Percentiles rank a stretch among this genome's conserved stretches.
These are phyloP conservation scores for Sebastes iracundus DNA, from an alignment of 2,797 vertebrate species.

Conservation along the genomic window DNA sequence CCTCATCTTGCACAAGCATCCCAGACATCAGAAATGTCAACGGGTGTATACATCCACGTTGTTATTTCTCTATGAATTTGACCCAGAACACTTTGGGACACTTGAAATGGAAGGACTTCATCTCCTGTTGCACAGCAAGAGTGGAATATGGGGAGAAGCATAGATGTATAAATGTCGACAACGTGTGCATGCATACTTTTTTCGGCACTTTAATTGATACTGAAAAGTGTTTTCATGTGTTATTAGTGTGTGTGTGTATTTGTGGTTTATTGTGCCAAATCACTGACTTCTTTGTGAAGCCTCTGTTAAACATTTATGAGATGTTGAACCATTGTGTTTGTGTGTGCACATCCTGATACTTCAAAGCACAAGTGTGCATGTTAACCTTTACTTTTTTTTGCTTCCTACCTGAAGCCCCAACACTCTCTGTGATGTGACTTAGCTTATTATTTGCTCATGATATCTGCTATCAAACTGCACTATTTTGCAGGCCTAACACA, in stretches of 20 bases:
- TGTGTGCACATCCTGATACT: conserved; percentile 58
- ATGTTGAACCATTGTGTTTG: conserved; percentile 85
- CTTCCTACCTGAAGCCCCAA: conserved; percentile 34
- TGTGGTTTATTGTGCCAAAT: conserved; percentile 83
- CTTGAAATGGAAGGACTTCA: conserved; percentile 87
- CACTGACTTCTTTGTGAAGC: conserved; percentile 91
- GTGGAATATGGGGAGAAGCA: conserved; percentile 77
- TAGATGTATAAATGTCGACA: conserved; percentile 6
- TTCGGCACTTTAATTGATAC: conserved; percentile 10
- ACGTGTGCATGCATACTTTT: neutral
- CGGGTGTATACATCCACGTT: conserved; percentile 82
- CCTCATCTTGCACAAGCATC: conserved; percentile 86
- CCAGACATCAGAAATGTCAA: conserved; percentile 86
- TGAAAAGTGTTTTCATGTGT: conserved; percentile 16
- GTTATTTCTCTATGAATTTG: conserved; percentile 90
- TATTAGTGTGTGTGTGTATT: conserved; percentile 60
- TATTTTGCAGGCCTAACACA: neutral
- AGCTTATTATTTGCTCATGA: conserved; percentile 35
- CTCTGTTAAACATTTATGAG: conserved; percentile 95
- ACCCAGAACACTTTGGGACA: conserved; percentile 86
- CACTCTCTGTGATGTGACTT: conserved; percentile 38
- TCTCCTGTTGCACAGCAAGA: conserved; percentile 83
- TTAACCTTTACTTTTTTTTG: conserved; percentile 61
- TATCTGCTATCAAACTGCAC: neutral
- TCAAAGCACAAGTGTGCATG: conserved; percentile 69